Base-by-base conservation (phyloP, 2,888 invertebrate genomes). In the Creontiades dilutus region DNA sequence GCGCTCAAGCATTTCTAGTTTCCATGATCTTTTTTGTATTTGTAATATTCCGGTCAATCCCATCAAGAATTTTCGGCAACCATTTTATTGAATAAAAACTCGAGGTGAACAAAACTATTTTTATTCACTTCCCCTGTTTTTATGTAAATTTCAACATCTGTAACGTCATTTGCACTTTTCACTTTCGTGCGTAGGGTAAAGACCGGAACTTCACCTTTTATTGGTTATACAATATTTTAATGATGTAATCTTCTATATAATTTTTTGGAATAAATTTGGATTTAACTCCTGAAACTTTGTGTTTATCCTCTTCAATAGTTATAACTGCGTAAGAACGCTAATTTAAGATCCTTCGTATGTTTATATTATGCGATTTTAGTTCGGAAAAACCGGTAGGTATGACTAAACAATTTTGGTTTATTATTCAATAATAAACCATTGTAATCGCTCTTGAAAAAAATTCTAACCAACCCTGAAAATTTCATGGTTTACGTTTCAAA, bases 1-100 rank as follows among this genome's bases (percentile, higher is more conserved):
- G 11, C 52, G 82, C 82, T 82, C 82, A 47, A 82, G 82, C 82
- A 82, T 14, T 82, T 82, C 82, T 19, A 82, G 48, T 82, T 55
- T 23, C 82, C 82, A 82, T 82, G 82, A 82, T 82, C 48, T 82
- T 27, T 52, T 68, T 68, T 23, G 1, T 68, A 23, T 68, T 23
- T 68, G 3, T 68, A 11, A 37, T 80, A 47, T 80, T 37, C 47
- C 37, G 47, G 78, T 80, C 78, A 13, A 68, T 11, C 27, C 68
- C 68, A 23, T 23, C 12, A 19, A 12, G 23, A 68, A 23, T 68
- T 68, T 23, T 57, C n/a, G 57, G 19, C 52, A 52, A 14, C 11
- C 5, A 52, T 52, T 52, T 68, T 7, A 57, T n/a, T 57, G 19
- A 57, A n/a, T 16, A n/a, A 57, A 14, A 57, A 37, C 27, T 80